Conservation (phyloP, 2,797 vertebrate species). For the Anguilla megastoma region DNA sequence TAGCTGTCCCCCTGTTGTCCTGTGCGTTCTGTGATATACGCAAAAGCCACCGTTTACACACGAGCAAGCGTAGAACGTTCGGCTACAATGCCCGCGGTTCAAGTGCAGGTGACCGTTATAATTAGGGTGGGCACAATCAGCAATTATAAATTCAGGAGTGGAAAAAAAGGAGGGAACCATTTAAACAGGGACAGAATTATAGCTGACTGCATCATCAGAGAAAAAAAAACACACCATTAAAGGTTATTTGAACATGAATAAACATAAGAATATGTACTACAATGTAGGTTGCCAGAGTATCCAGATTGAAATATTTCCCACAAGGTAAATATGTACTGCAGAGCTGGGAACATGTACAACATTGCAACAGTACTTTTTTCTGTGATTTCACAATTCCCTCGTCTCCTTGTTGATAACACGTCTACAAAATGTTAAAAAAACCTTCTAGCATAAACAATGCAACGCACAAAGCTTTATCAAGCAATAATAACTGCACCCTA, state of each 20-base stretch:
- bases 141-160: not conserved
- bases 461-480: not conserved
- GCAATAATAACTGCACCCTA: not conserved
- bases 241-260: not conserved
- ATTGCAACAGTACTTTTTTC: not conserved
- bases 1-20: not conserved
- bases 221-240: not conserved
- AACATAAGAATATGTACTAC: not conserved
- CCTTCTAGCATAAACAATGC: not conserved
- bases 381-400: not conserved
- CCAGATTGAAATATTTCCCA: not conserved
- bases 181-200: not conserved
- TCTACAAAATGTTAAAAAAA: not conserved
- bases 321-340: not conserved
- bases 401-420: not conserved
- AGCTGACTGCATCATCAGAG: not conserved
- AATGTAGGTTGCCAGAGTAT: not conserved
- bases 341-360: not conserved
- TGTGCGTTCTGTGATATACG: not conserved
- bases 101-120: not conserved
- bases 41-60: not conserved
- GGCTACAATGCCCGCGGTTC: not conserved
- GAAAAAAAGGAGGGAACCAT: not conserved
- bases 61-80: not conserved
- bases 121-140: not conserved